A percentile compares a stretch with the other conserved stretches of the same genome.
Conservation (phyloP, 2,888 invertebrate species). For the Danaus chrysippus region DNA sequence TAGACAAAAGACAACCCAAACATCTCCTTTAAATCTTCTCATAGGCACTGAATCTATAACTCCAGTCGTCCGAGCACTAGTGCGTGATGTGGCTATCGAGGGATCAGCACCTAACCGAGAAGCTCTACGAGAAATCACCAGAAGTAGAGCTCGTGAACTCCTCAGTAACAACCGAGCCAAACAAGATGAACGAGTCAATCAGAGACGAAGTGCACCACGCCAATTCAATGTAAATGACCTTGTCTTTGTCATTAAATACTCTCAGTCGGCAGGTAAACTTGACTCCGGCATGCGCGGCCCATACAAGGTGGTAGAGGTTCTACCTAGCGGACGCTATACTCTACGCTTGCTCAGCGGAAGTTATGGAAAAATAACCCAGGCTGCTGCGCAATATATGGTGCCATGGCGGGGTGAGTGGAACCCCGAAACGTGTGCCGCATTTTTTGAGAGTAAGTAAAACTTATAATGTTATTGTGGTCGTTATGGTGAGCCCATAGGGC, state of each 20-base stretch:
- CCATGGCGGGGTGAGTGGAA: constrained; percentile 31
- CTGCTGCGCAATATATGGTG: constrained; percentile 30
- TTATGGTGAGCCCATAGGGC: too few relatives aligned
- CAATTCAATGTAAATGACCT: background rate
- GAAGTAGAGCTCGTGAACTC: background rate
- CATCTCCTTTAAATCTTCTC: too few relatives aligned
- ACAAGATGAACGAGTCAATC: background rate
- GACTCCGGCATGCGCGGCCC: constrained; percentile 16
- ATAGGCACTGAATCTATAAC: too few relatives aligned
- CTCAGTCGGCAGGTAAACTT: too few relatives aligned
- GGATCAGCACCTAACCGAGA: background rate
- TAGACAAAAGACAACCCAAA: too few relatives aligned
- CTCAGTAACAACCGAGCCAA: background rate
- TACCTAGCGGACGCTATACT: constrained; percentile 24
- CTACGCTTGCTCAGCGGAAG: constrained; percentile 26
- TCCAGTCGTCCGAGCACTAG: too few relatives aligned
- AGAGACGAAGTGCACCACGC: background rate
- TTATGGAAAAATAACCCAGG: constrained; percentile 31
- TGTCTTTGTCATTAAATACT: background rate
- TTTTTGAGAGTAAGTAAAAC: constrained; percentile 22
- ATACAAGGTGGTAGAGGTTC: constrained; percentile 15
- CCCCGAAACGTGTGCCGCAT: constrained; percentile 21
- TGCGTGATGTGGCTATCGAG: too few relatives aligned
- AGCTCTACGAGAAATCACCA: background rate
- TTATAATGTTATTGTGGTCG: too few relatives aligned